These are phyloP conservation scores for Graphium colonna DNA, from an alignment of 2,888 invertebrate genomes.

Conservation along the genomic window DNA sequence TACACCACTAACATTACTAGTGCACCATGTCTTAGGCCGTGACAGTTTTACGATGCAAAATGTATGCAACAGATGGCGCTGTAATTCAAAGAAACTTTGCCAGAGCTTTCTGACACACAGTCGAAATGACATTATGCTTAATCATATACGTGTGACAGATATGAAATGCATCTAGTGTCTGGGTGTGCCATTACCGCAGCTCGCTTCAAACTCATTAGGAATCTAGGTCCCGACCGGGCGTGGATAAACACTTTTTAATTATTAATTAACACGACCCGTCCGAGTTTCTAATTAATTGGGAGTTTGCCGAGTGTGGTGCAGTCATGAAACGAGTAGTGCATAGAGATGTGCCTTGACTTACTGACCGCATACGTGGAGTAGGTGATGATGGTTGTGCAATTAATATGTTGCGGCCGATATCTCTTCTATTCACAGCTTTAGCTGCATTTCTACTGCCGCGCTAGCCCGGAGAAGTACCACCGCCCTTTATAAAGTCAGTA, in stretches of 20 bases:
- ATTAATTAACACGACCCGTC: constrained; percentile 36
- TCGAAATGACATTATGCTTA: background rate
- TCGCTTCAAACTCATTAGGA: constrained; percentile 28
- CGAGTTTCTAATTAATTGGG: constrained; percentile 36
- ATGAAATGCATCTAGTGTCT: background rate
- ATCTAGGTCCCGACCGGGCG: constrained; percentile 21
- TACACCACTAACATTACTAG: too few relatives aligned
- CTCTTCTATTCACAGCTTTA: too few relatives aligned
- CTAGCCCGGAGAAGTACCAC: too few relatives aligned
- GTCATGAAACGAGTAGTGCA: background rate
- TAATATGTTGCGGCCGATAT: too few relatives aligned
- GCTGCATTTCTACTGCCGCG: too few relatives aligned
- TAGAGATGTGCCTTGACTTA: too few relatives aligned
- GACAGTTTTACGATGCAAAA: too few relatives aligned
- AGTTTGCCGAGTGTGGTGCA: background rate
- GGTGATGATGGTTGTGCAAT: too few relatives aligned
- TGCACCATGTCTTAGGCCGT: too few relatives aligned
- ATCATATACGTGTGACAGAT: background rate
- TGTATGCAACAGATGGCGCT: background rate
- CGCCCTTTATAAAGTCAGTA: too few relatives aligned
- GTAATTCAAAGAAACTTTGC: background rate
- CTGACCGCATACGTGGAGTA: too few relatives aligned
- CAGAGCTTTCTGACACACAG: background rate
- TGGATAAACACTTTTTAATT: constrained; percentile 39
- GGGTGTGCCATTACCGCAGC: constrained; percentile 8